These are phyloP conservation scores for Podarcis cretensis DNA, from an alignment of 2,113 vertebrate genomes.

Conservation along the genomic window DNA sequence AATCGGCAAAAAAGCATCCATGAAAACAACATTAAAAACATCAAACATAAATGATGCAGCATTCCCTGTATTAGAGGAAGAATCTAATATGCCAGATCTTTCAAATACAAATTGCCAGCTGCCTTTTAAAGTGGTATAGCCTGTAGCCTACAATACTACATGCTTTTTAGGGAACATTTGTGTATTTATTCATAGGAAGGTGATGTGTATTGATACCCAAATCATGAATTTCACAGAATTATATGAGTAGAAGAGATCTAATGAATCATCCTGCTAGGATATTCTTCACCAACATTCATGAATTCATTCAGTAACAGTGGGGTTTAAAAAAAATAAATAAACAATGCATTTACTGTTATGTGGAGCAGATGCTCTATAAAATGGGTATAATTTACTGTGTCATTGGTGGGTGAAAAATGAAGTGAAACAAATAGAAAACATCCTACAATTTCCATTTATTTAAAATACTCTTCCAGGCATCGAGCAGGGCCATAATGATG, in stretches of 20 bases:
- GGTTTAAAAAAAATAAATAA: background rate
- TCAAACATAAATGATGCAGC: background rate
- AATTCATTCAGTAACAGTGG: background rate
- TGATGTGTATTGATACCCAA: background rate
- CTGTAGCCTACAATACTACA: background rate
- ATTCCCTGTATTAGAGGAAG: background rate
- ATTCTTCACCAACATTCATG: background rate
- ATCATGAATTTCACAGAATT: background rate
- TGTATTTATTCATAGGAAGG: background rate
- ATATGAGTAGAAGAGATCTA: background rate
- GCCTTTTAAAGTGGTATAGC: background rate
- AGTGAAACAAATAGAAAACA: background rate
- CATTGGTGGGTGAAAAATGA: background rate
- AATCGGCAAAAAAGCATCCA: no score
- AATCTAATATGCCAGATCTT: background rate
- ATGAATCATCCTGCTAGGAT: background rate
- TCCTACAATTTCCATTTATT: background rate
- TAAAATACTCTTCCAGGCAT: background rate
- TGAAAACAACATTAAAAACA: no score
- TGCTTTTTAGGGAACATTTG: background rate
- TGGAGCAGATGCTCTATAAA: background rate
- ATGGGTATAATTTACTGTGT: background rate
- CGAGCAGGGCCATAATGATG: background rate
- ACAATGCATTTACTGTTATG: background rate
- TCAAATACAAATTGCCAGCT: background rate